Percentiles rank a stretch among this genome's conserved stretches.
Conservation (phyloP, 2,888 invertebrate genomes). For the Eubasilissa splendida region DNA sequence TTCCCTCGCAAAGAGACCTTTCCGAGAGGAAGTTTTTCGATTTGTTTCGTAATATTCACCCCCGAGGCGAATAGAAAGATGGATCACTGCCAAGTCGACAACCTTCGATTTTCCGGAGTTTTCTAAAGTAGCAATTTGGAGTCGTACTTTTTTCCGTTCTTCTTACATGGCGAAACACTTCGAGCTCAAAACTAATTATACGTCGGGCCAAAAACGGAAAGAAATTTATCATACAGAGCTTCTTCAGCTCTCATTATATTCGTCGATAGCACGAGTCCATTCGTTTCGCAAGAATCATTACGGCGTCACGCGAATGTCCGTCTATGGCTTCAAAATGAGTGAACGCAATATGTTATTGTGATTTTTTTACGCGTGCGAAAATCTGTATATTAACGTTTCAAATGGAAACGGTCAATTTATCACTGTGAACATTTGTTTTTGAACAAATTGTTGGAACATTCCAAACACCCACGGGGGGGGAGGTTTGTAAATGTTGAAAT, state of each 20-base stretch:
- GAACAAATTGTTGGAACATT: conserved; percentile 32
- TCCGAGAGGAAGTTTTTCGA: not conserved
- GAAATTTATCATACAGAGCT: not conserved
- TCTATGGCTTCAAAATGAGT: no score
- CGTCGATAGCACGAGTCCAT: no score
- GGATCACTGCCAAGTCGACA: conserved; percentile 29
- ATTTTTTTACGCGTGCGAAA: no score
- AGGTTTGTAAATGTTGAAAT: conserved; percentile 14
- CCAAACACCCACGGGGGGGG: not conserved
- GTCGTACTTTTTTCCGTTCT: conserved; percentile 4
- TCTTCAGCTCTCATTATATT: not conserved
- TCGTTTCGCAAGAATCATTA: no score
- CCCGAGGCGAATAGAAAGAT: conserved; percentile 15
- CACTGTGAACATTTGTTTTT: conserved; percentile 20
- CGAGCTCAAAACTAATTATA: conserved; percentile 23
- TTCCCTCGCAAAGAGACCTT: no score
- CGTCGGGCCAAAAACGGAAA: conserved; percentile 1
- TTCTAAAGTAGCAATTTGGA: not conserved
- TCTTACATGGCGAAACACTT: conserved; percentile 1
- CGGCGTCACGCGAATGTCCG: no score
- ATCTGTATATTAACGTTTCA: conserved; percentile 23
- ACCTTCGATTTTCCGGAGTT: not conserved
- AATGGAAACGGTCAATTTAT: conserved; percentile 32
- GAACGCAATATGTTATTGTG: no score
- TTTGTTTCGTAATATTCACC: conserved; percentile 3